Evolutionary conservation across 2,888 invertebrate species (phyloP).

Genomic region (Drosophila hawaiiensis): DNA sequence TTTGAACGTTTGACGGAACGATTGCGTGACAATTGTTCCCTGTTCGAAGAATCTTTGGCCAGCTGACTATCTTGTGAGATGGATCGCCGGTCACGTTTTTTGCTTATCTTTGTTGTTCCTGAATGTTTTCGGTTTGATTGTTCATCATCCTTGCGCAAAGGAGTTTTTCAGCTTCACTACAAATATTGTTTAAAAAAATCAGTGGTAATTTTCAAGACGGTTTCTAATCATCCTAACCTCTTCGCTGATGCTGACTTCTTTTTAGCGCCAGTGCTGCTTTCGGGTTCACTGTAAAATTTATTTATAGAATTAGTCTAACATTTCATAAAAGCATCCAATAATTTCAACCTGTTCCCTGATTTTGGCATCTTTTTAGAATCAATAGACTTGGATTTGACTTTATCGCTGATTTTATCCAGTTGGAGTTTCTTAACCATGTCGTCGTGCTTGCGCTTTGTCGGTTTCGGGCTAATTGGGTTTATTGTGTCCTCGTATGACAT

Average conservation of each 20-base stretch:
- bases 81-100: slow-evolving; percentile 52
- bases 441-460: slow-evolving; percentile 26
- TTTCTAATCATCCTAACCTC: neutral
- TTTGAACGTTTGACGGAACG: neutral
- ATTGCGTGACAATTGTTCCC: neutral
- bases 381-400: neutral
- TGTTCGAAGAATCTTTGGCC: neutral
- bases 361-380: neutral
- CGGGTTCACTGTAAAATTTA: slow-evolving; percentile 1
- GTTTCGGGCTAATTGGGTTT: neutral
- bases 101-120: neutral
- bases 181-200: neutral
- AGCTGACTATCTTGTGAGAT: slow-evolving; percentile 44
- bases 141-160: neutral
- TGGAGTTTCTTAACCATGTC: neutral
- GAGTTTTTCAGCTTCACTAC: neutral
- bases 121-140: neutral
- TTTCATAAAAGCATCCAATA: neutral
- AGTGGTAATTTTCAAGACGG: neutral
- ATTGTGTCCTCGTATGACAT: slow-evolving; percentile 31
- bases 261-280: neutral
- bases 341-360: neutral
- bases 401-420: neutral
- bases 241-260: neutral
- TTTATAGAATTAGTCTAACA: neutral